Evolutionary conservation across 2,113 vertebrate species (phyloP).

Genomic region (Heloderma charlesbogerti): DNA sequence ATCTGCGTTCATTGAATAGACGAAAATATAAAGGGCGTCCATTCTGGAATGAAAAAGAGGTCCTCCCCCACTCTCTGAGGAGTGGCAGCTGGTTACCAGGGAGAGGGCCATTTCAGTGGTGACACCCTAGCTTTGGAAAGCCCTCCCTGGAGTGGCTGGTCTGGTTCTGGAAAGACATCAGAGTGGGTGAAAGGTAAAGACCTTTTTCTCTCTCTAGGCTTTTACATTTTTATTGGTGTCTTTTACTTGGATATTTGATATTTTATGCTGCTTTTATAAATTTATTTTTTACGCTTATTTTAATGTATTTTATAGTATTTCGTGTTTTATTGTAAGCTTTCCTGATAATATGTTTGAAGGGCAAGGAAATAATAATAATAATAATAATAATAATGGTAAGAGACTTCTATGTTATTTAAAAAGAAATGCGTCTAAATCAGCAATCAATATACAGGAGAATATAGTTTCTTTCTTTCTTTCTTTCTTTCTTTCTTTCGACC

Average conservation of each 20-base stretch:
- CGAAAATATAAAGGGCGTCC: no score
- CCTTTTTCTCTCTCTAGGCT: not conserved
- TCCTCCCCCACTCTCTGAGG: no score
- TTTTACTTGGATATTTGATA: not conserved
- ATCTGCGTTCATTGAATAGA: no score
- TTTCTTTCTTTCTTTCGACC: no score
- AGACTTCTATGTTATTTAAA: not conserved
- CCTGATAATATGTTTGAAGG: not conserved
- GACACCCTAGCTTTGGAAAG: no score
- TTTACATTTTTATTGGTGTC: not conserved
- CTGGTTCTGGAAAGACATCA: no score
- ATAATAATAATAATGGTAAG: no score
- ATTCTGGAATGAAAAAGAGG: no score
- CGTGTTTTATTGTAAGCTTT: not conserved
- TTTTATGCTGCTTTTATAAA: not conserved
- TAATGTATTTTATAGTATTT: not conserved
- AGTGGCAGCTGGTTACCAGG: no score
- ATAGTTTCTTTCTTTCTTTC: not conserved
- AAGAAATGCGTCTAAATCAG: not conserved
- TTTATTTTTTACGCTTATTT: not conserved
- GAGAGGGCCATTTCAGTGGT: no score
- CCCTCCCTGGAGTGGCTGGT: no score
- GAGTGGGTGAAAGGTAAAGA: not conserved
- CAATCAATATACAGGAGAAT: not conserved
- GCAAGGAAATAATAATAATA: not conserved